Percentiles rank a stretch among this genome's conserved stretches.
These are phyloP conservation scores for Embidobia sp. DNA, from an alignment of 2,888 invertebrate species.

Conservation along the genomic window DNA sequence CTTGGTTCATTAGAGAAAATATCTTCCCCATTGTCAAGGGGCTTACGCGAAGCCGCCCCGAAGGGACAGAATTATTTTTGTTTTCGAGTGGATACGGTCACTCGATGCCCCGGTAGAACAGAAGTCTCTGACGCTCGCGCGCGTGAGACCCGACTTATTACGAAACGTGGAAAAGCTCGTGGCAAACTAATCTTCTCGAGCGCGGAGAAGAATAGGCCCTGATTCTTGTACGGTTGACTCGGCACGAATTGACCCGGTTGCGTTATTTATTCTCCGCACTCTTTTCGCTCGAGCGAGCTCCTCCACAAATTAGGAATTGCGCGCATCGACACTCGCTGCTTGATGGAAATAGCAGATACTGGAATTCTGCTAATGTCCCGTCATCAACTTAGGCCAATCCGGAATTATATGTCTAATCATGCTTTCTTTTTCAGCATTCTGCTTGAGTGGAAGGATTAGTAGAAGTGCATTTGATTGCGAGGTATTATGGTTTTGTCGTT, in stretches of 20 bases:
- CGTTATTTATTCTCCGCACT: conserved; percentile 35
- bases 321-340: conserved; percentile 28
- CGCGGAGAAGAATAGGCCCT: conserved; percentile 76
- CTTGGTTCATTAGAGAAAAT: conserved; percentile 82
- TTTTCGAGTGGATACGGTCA: conserved; percentile 81
- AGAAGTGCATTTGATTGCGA: conserved; percentile 37
- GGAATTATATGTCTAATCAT: conserved; percentile 40
- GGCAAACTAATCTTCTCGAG: conserved; percentile 80
- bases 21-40: conserved; percentile 80
- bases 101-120: conserved; percentile 73
- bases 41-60: conserved; percentile 73
- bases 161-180: conserved; percentile 78
- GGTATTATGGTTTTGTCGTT: conserved; percentile 37
- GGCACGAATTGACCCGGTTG: conserved; percentile 70
- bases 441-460: conserved; percentile 20
- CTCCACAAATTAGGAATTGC: conserved; percentile 43
- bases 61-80: conserved; percentile 80
- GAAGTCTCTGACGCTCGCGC: conserved; percentile 39
- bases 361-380: conserved; percentile 24
- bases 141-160: conserved; percentile 69
- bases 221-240: conserved; percentile 75
- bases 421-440: conserved; percentile 36
- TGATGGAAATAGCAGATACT: conserved; percentile 21
- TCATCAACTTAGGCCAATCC: conserved; percentile 31
- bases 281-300: conserved; percentile 23